These are phyloP conservation scores for Sterrhoptilus dennistouni DNA, from an alignment of 2,113 vertebrate species.

Conservation along the genomic window DNA sequence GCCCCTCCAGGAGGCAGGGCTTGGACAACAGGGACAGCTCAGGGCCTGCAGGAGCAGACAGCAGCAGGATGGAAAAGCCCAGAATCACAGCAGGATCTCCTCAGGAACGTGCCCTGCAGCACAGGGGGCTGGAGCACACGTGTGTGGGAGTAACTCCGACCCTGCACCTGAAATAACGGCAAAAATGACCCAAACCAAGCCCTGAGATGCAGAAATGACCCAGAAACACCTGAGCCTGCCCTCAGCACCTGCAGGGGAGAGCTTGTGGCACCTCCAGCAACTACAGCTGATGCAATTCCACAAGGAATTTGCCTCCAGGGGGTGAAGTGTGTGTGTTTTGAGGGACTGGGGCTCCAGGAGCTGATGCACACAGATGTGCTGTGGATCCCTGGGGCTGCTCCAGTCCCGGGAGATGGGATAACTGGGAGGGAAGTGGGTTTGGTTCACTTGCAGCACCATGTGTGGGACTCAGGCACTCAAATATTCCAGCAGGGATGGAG, in stretches of 20 bases:
- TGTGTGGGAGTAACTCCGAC: fast-evolving
- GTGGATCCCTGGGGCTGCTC: neutral
- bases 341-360: neutral
- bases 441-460: fast-evolving
- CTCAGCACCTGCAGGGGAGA: neutral
- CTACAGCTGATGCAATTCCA: neutral
- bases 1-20: neutral
- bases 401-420: neutral
- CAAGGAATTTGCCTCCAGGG: neutral
- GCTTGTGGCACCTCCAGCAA: neutral
- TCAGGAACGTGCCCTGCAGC: fast-evolving
- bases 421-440: neutral
- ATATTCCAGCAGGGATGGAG: neutral
- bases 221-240: neutral
- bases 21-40: neutral
- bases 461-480: neutral
- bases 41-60: neutral
- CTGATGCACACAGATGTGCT: neutral
- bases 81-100: neutral
- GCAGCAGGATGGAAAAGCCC: neutral
- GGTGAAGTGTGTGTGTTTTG: fast-evolving
- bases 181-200: neutral
- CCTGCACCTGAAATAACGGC: neutral
- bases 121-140: neutral
- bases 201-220: fast-evolving